Percentiles rank a stretch among this genome's conserved stretches.
Evolutionary conservation across 2,888 invertebrate species (phyloP).

Genomic region (Conchocele bisecta): DNA sequence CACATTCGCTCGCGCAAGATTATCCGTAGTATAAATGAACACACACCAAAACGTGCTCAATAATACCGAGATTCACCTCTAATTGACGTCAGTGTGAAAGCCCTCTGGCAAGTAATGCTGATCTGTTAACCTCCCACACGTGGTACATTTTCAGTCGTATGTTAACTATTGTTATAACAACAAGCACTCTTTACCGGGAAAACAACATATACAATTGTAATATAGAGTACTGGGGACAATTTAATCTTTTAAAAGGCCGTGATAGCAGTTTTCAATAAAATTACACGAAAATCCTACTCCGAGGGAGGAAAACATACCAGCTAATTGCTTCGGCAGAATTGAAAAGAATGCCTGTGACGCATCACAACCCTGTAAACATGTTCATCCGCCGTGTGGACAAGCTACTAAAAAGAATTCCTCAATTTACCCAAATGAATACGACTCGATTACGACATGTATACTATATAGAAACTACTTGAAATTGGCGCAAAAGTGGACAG

Average conservation of each 20-base stretch:
- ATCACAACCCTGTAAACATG: slow-evolving; percentile 73
- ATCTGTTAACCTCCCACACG: slow-evolving; percentile 69
- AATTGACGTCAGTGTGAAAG: slow-evolving; percentile 80
- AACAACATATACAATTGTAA: too few relatives aligned
- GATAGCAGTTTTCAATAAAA: not conserved
- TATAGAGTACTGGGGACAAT: too few relatives aligned
- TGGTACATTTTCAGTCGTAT: too few relatives aligned
- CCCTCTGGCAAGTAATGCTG: slow-evolving; percentile 74
- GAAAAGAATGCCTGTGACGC: slow-evolving; percentile 81
- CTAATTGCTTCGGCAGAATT: slow-evolving; percentile 79
- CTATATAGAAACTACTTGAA: slow-evolving; percentile 55
- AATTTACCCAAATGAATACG: slow-evolving; percentile 73
- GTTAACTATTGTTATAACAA: not conserved
- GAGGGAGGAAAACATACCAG: slow-evolving; percentile 71
- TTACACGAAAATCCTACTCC: slow-evolving; percentile 9
- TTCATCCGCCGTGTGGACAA: slow-evolving; percentile 79
- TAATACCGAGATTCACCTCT: slow-evolving; percentile 77
- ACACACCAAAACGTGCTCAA: slow-evolving; percentile 78
- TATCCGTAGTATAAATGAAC: slow-evolving; percentile 67
- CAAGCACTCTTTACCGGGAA: not conserved
- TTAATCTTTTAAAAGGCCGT: too few relatives aligned
- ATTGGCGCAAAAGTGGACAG: slow-evolving; percentile 8
- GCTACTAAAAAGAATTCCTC: slow-evolving; percentile 76
- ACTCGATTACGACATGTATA: slow-evolving; percentile 69
- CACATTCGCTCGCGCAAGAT: slow-evolving; percentile 53